Evolutionary conservation across 2,113 vertebrate genomes (phyloP).

Genomic region (human): GRCh38 chr4:184022501-184023000

Average conservation of each 20-base stretch:
- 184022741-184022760: not conserved
- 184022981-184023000: slow-evolving; percentile 67
- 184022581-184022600: slow-evolving; percentile 16
- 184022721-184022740: not conserved
- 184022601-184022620: not conserved
- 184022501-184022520: not conserved
- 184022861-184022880: not conserved
- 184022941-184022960: slow-evolving; percentile 80
- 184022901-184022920: slow-evolving; percentile 75
- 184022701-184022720: not conserved
- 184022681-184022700: slow-evolving; percentile 9
- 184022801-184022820: not conserved
- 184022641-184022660: not conserved
- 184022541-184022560: not conserved
- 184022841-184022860: not conserved
- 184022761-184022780: not conserved
- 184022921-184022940: slow-evolving; percentile 79
- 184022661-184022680: slow-evolving; percentile 36
- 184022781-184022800: not conserved
- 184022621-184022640: not conserved
- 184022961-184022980: slow-evolving; percentile 84
- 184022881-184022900: slow-evolving; percentile 69
- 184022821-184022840: slow-evolving; percentile 28
- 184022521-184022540: not conserved
- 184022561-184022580: not conserved